Evolutionary conservation across 23 tunicate genomes (phyloP).

Genomic region (Trididemnum nubilum): DNA sequence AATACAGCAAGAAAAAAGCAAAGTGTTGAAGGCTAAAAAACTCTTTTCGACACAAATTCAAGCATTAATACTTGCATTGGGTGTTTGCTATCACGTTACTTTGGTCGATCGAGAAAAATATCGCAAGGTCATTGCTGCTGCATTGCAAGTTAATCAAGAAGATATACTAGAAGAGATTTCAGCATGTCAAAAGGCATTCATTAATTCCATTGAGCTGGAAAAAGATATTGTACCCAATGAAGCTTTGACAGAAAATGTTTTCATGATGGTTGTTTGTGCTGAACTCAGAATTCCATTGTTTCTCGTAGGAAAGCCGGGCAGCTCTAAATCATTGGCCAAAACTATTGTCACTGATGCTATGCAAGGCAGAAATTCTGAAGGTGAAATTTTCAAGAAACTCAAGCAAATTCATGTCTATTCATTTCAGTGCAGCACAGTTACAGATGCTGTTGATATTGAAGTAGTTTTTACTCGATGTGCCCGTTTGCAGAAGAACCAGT

Average conservation of each 20-base stretch:
- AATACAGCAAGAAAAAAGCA: neutral
- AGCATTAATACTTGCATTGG: constrained; percentile 47
- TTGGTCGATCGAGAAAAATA: constrained; percentile 38
- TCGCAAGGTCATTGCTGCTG: constrained; percentile 13
- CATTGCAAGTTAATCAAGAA: neutral
- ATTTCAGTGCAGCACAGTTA: constrained; percentile 71
- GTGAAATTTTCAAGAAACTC: constrained; percentile 31
- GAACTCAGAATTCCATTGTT: constrained; percentile 72
- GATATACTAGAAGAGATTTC: constrained; percentile 42
- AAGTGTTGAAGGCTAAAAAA: too few relatives aligned
- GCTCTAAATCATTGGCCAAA: constrained; percentile 71
- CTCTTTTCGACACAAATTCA: neutral
- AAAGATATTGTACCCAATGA: constrained; percentile 59
- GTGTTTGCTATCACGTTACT: constrained; percentile 67
- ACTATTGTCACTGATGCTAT: constrained; percentile 67
- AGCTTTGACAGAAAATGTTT: constrained; percentile 71
- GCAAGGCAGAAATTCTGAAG: constrained; percentile 52
- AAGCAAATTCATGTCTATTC: constrained; percentile 69
- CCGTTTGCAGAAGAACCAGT: constrained; percentile 48
- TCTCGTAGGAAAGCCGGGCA: constrained; percentile 77
- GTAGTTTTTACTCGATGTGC: constrained; percentile 63
- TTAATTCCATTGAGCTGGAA: constrained; percentile 37
- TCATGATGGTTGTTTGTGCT: constrained; percentile 55
- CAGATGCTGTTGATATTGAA: constrained; percentile 76
- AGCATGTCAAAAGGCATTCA: constrained; percentile 62